phyloP scores from a whole-genome alignment of 2,113 vertebrate species.

The Anthoscopus minutus region DNA sequence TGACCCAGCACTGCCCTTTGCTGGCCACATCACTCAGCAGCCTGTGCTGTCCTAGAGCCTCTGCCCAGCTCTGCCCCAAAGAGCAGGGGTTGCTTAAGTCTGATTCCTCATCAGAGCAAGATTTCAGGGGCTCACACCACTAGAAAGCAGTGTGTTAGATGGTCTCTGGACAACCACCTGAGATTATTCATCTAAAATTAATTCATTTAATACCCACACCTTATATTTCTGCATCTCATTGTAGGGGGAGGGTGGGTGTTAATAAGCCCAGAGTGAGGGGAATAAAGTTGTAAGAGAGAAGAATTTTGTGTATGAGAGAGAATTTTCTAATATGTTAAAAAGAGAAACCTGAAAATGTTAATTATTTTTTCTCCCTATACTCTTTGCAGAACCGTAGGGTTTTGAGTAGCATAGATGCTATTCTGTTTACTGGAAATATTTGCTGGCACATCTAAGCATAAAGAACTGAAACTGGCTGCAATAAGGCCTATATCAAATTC shows the following conservation, averaged over 20 bases:
- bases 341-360: not conserved
- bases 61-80: too few species aligned
- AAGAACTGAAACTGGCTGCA: not conserved
- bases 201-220: not conserved
- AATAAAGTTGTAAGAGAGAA: not conserved
- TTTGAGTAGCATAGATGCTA: not conserved
- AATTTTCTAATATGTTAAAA: not conserved
- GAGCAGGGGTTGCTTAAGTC: not conserved
- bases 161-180: not conserved
- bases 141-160: not conserved
- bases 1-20: not conserved
- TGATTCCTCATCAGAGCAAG: not conserved
- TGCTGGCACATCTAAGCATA: not conserved
- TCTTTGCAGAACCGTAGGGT: not conserved
- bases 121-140: not conserved
- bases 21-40: not conserved
- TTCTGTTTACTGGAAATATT: not conserved
- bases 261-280: not conserved
- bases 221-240: not conserved
- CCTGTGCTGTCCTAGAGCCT: not conserved
- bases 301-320: not conserved
- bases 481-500: not conserved
- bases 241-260: rapidly evolving
- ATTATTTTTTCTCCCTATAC: not conserved
- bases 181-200: not conserved